Base-by-base conservation (phyloP, 2,113 vertebrate species). In the Amia ocellicauda region DNA sequence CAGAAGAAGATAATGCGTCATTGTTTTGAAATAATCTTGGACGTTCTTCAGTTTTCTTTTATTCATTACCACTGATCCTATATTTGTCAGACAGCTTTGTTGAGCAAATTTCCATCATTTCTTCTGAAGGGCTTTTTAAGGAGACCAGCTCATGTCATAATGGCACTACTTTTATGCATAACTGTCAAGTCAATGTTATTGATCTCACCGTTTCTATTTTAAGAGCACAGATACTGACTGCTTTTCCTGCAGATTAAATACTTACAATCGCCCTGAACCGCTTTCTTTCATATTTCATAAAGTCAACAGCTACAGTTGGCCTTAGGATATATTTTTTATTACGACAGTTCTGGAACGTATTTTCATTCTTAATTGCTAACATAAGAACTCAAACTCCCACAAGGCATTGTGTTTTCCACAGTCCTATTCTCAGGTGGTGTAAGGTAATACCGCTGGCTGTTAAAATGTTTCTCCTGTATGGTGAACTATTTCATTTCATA, bases 11-110 rank as follows among this genome's bases (percentile, higher is more conserved):
- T 64, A 74, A 78, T 57, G 71, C 69, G 59, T 77, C 72, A 77
- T 74, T 76, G 77, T 81, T 70, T 78, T 76, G 69, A 76, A 68
- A 77, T 61, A 58, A 74, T 68, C 67, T 71, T 78, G 77, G 72
- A 78, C 66, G 66, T 70, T 66, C 63, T 78, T 77, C 73, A 76
- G 63, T 74, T 62, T 68, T 61, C 51, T 63, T 53, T 63, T 61
- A 70, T 64, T 68, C 64, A 71, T 66, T 58, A 40, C 50, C 69
- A 60, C 28, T 26, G 64, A 50, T 56, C 54, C 61, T 67, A 53
- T 59, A 57, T 62, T 27, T 62, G 60, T 68, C 56, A 66, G 45
- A 23, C 57, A n/a, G 57, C 27, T 60, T 66, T 36, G 36, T 24
- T 56, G 13, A 58, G 64, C 67, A 70, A 62, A 71, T 77, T 66